Evolutionary conservation across 2,797 vertebrate species (phyloP).

Genomic region (Trichosurus vulpecula): DNA sequence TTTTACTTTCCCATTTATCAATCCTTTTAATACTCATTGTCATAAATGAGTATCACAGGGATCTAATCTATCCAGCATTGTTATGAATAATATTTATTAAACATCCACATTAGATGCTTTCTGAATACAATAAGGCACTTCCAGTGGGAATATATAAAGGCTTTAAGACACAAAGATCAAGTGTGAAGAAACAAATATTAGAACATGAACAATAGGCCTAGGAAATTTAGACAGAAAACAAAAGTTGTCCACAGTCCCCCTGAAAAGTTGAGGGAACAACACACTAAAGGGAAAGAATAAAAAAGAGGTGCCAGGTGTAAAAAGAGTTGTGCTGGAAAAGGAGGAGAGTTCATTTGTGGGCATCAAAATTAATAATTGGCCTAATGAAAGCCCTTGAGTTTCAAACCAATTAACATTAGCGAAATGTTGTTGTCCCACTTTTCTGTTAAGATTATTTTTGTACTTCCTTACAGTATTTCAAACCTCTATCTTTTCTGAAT

Average conservation of each 20-base stretch:
- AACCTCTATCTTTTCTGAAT: neutral
- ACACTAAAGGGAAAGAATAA: neutral
- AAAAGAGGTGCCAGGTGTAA: neutral
- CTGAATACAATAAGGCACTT: neutral
- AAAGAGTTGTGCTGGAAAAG: neutral
- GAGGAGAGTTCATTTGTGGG: neutral
- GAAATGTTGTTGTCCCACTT: neutral
- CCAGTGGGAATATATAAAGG: neutral
- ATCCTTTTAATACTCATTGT: neutral
- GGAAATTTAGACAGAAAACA: neutral
- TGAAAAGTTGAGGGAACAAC: neutral
- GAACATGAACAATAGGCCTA: neutral
- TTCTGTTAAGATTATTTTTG: neutral
- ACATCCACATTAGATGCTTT: neutral
- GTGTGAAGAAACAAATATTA: neutral
- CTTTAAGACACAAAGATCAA: neutral
- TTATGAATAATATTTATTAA: neutral
- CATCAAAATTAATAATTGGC: neutral
- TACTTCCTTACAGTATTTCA: neutral
- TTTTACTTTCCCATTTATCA: neutral
- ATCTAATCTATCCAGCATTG: neutral
- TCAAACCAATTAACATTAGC: neutral
- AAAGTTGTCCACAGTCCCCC: neutral
- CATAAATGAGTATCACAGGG: too few relatives aligned
- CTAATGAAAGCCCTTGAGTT: neutral